phyloP scores from a whole-genome alignment of 2,113 vertebrate genomes.

The Leiothrix lutea region DNA sequence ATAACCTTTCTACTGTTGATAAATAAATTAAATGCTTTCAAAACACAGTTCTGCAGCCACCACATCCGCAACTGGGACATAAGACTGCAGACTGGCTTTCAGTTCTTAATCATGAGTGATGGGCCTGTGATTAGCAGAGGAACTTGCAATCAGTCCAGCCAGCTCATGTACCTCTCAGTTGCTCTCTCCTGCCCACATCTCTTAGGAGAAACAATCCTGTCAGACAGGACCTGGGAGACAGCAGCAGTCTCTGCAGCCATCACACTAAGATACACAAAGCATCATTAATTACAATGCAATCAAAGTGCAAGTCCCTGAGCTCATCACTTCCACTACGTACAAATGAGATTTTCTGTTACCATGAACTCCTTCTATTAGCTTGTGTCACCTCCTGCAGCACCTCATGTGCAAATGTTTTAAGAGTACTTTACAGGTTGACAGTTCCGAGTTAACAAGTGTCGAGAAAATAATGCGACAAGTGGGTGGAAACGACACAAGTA shows the following conservation, averaged over 20 bases:
- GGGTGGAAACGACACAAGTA: background rate
- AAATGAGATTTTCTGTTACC: conserved; percentile 58
- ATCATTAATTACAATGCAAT: conserved; percentile 44
- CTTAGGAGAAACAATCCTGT: conserved; percentile 13
- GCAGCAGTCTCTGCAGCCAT: conserved; percentile 16
- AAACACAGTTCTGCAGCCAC: background rate
- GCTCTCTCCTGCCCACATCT: conserved; percentile 12
- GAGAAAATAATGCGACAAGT: background rate
- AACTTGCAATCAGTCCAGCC: conserved; percentile 19
- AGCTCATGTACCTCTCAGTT: background rate
- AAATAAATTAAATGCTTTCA: background rate
- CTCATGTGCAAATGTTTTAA: background rate
- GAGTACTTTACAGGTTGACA: conserved; percentile 58
- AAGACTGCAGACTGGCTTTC: background rate
- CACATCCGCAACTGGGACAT: background rate
- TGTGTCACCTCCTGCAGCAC: conserved; percentile 37
- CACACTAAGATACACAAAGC: conserved; percentile 42
- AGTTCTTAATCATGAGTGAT: conserved; percentile 36
- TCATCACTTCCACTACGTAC: background rate
- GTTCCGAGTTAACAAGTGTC: background rate
- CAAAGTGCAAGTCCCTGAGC: conserved; percentile 23
- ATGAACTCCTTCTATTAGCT: conserved; percentile 48
- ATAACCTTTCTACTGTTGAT: background rate
- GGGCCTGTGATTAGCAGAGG: conserved; percentile 16
- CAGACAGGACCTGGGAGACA: background rate